phyloP scores from a whole-genome alignment of 1,140 invertebrate species.

The Colletes gigas region DNA sequence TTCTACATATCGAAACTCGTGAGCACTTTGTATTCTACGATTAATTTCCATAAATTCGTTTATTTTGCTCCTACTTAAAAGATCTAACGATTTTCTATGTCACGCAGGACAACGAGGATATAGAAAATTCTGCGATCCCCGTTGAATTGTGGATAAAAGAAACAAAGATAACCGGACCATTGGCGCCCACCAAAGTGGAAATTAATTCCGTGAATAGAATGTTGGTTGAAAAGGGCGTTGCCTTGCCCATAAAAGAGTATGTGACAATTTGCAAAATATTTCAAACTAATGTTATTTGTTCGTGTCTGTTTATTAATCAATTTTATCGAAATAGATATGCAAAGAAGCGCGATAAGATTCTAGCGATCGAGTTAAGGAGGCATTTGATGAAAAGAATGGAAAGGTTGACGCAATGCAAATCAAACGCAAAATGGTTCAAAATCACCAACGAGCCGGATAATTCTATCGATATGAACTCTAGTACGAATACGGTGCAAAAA shows the following conservation, averaged over 20 bases:
- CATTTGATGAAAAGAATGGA: slow-evolving; percentile 48
- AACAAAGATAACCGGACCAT: slow-evolving; percentile 75
- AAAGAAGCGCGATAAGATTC: slow-evolving; percentile 53
- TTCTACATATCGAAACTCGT: slow-evolving; percentile 76
- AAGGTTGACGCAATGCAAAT: neutral
- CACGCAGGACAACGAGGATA: slow-evolving; percentile 10
- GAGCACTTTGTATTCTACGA: slow-evolving; percentile 37
- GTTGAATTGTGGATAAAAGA: slow-evolving; percentile 82
- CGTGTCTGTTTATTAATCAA: neutral
- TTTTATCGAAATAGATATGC: slow-evolving; percentile 10
- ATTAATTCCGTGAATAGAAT: slow-evolving; percentile 81
- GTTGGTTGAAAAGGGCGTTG: slow-evolving; percentile 82
- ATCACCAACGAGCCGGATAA: neutral
- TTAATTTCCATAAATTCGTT: too few species aligned
- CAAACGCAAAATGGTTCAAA: slow-evolving; percentile 29
- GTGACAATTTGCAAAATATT: slow-evolving; percentile 6
- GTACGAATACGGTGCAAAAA: neutral
- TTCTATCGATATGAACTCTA: neutral
- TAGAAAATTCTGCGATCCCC: slow-evolving; percentile 76
- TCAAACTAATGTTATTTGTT: neutral
- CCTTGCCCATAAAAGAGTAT: slow-evolving; percentile 79
- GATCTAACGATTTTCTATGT: neutral
- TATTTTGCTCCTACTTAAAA: too few species aligned
- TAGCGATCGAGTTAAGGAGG: slow-evolving; percentile 69
- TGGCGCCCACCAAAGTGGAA: slow-evolving; percentile 79